Evolutionary conservation across 2,113 vertebrate genomes (phyloP).

Genomic region (Oryzias woworae): DNA sequence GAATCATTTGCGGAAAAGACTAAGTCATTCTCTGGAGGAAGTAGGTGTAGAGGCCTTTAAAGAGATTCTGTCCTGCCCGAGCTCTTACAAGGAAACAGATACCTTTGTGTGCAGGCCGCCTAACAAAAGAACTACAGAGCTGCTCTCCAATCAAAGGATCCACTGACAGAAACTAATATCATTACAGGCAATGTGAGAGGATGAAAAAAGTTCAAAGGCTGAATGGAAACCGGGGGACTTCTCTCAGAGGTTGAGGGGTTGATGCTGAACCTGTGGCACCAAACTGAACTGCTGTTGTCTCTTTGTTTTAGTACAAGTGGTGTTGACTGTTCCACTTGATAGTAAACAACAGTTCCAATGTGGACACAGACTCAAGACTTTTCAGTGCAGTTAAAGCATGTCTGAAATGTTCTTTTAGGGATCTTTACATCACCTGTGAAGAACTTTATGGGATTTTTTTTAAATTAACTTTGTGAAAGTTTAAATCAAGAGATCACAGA

Average conservation of each 20-base stretch:
- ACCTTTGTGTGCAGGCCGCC: constrained; percentile 43
- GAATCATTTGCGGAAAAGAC: too few relatives aligned
- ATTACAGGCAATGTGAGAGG: constrained; percentile 60
- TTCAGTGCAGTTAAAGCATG: too few relatives aligned
- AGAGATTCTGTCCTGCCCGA: constrained; percentile 41
- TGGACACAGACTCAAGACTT: too few relatives aligned
- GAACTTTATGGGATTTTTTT: too few relatives aligned
- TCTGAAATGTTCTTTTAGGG: too few relatives aligned
- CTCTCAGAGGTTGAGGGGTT: constrained; percentile 55
- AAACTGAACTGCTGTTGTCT: constrained; percentile 57
- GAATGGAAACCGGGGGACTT: constrained; percentile 53
- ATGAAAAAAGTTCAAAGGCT: constrained; percentile 57
- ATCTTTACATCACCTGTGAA: too few relatives aligned
- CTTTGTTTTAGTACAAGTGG: constrained; percentile 63
- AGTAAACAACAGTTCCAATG: too few relatives aligned
- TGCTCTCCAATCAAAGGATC: constrained; percentile 55
- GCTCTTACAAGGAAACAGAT: constrained; percentile 56
- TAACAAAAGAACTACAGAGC: constrained; percentile 72
- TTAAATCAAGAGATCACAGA: too few relatives aligned
- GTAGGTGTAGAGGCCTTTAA: constrained; percentile 46
- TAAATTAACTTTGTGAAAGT: too few relatives aligned
- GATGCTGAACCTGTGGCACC: constrained; percentile 27
- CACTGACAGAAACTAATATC: constrained; percentile 77
- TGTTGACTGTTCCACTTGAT: background rate
- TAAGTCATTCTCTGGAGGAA: constrained; percentile 42